phyloP scores from a whole-genome alignment of 2,888 invertebrate species.

The Drosophila fungiperda region DNA sequence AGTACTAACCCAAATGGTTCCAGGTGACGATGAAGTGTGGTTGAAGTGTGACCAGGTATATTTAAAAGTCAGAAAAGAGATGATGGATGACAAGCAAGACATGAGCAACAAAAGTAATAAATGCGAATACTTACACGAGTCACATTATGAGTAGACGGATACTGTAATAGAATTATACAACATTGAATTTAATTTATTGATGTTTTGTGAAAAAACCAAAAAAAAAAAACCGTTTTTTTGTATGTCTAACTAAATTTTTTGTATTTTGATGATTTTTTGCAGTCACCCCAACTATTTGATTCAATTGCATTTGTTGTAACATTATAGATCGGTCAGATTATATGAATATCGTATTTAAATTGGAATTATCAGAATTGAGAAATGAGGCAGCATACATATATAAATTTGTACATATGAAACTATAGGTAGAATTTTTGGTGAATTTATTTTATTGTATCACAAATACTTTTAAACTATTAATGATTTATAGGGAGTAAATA shows the following conservation, averaged over 20 bases:
- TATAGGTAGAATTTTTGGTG: conserved; percentile 44
- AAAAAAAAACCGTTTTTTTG: background rate
- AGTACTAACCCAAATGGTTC: conserved; percentile 67
- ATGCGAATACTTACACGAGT: conserved; percentile 76
- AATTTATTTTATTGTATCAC: conserved; percentile 81
- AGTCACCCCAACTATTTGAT: conserved; percentile 8
- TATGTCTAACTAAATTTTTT: background rate
- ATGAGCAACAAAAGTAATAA: conserved; percentile 7
- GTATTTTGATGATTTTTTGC: background rate
- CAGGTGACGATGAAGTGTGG: conserved; percentile 61
- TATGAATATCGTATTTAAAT: conserved; percentile 81
- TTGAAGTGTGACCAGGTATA: conserved; percentile 55
- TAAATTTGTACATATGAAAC: conserved; percentile 26
- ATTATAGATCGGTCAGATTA: conserved; percentile 11
- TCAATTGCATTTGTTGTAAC: background rate
- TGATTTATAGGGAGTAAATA: conserved; percentile 52
- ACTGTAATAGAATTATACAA: conserved; percentile 72
- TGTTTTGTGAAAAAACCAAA: background rate
- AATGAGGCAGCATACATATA: conserved; percentile 29
- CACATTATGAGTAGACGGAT: conserved; percentile 72
- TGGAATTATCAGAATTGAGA: conserved; percentile 23
- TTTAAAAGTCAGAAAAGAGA: conserved; percentile 49
- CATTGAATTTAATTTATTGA: conserved; percentile 25
- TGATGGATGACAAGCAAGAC: conserved; percentile 50
- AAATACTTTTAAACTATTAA: conserved; percentile 74